Conservation (phyloP, 2,113 vertebrate species). For the Dromiciops gliroides region DNA sequence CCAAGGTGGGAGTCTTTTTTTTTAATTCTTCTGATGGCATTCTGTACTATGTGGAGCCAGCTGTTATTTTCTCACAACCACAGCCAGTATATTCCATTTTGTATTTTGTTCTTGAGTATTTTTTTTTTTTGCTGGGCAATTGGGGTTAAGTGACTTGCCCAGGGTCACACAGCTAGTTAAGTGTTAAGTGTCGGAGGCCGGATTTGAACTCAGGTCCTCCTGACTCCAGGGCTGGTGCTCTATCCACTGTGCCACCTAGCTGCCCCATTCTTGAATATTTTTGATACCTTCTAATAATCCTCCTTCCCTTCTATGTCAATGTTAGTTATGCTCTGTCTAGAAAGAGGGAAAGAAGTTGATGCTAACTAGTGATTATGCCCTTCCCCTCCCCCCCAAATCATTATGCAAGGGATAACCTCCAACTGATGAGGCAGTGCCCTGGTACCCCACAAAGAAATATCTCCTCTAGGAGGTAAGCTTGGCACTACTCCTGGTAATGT, state of each 20-base stretch:
- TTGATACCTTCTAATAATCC: constrained; percentile 47
- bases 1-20: not conserved
- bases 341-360: constrained; percentile 60
- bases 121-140: too few relatives aligned
- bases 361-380: not conserved
- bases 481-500: constrained; percentile 65
- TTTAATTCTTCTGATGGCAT: constrained; percentile 6
- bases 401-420: constrained; percentile 79
- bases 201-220: too few relatives aligned
- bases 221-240: too few relatives aligned
- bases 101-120: constrained; percentile 50
- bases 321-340: constrained; percentile 59
- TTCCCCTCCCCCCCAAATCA: constrained; percentile 71
- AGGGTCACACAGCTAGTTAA: too few relatives aligned
- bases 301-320: constrained; percentile 46
- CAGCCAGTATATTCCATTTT: constrained; percentile 35
- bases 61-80: not conserved
- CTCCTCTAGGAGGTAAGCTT: constrained; percentile 65
- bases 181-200: too few relatives aligned
- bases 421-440: constrained; percentile 75
- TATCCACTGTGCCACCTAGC: too few relatives aligned
- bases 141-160: too few relatives aligned
- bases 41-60: not conserved
- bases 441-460: constrained; percentile 74
- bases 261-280: constrained; percentile 53